These are phyloP conservation scores for Neopelma chrysocephalum DNA, from an alignment of 2,797 vertebrate species.

Conservation along the genomic window DNA sequence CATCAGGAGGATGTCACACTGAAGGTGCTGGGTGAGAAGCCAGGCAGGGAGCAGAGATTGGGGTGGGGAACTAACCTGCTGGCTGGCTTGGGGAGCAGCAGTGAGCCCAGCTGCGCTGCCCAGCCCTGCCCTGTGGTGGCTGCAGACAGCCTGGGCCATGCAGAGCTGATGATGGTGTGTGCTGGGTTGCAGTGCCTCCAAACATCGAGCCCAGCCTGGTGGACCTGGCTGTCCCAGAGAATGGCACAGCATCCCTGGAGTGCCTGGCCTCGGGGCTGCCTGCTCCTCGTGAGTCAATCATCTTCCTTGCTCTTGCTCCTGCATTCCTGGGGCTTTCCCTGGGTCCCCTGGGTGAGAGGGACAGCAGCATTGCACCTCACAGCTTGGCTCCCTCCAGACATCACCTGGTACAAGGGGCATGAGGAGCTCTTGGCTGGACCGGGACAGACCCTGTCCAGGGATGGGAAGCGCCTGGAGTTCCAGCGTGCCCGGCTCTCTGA, in stretches of 20 bases:
- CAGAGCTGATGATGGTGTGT: fast-evolving
- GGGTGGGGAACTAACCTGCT: not conserved
- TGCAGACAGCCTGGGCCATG: not conserved
- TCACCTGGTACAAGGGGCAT: slow-evolving; percentile 72
- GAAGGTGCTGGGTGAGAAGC: slow-evolving; percentile 46
- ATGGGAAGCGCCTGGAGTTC: slow-evolving; percentile 60
- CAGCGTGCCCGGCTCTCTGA: not conserved
- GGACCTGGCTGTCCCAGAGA: slow-evolving; percentile 64
- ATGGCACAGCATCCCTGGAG: slow-evolving; percentile 55
- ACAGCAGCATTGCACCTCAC: not conserved
- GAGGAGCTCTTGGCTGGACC: not conserved
- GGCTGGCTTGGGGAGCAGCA: not conserved
- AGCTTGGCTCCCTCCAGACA: slow-evolving; percentile 6
- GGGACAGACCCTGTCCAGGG: not conserved
- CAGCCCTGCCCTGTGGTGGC: fast-evolving
- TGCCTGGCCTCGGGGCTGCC: slow-evolving; percentile 77
- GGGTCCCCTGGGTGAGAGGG: fast-evolving
- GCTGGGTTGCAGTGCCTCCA: slow-evolving; percentile 68
- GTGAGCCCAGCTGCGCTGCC: not conserved
- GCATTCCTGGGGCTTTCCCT: not conserved
- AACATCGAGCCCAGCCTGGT: slow-evolving; percentile 63
- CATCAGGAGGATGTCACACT: not conserved
- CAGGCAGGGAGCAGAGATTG: fast-evolving
- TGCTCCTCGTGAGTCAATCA: slow-evolving; percentile 43
- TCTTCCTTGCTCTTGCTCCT: fast-evolving